A percentile compares a stretch with the other conserved stretches of the same genome.
Conservation (phyloP, 2,888 invertebrate species). For the Neoitamus cyanurus region DNA sequence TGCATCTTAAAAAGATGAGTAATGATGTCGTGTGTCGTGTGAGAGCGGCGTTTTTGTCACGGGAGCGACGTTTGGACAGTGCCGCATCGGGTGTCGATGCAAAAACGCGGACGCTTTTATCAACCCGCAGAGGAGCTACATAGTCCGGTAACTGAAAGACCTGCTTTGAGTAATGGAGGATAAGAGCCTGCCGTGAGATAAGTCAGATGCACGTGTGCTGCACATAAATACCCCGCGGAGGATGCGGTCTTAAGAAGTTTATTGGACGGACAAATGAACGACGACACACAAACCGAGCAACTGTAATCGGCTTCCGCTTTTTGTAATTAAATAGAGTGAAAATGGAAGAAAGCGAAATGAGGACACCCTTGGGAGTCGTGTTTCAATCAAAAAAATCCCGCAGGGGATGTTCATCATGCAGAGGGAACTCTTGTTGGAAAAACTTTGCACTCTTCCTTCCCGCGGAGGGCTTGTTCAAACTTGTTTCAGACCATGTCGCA, state of each 20-base stretch:
- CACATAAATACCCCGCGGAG: neutral
- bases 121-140: neutral
- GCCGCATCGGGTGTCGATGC: neutral
- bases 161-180: neutral
- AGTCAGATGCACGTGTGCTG: neutral
- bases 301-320: neutral
- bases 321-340: constrained; percentile 1
- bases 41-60: neutral
- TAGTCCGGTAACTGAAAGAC: neutral
- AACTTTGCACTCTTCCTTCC: neutral
- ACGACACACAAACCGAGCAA: neutral
- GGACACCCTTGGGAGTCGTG: neutral
- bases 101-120: neutral
- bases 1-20: constrained; percentile 35
- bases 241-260: neutral
- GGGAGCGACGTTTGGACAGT: neutral
- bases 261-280: neutral
- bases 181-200: neutral
- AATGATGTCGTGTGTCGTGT: constrained; percentile 13
- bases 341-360: neutral
- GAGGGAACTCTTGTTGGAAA: neutral
- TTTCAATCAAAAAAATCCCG: neutral
- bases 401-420: neutral
- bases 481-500: neutral
- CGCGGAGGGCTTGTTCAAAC: neutral